Evolutionary conservation across 2,113 vertebrate genomes (phyloP).

Genomic region (Ceyx cyanopectus): DNA sequence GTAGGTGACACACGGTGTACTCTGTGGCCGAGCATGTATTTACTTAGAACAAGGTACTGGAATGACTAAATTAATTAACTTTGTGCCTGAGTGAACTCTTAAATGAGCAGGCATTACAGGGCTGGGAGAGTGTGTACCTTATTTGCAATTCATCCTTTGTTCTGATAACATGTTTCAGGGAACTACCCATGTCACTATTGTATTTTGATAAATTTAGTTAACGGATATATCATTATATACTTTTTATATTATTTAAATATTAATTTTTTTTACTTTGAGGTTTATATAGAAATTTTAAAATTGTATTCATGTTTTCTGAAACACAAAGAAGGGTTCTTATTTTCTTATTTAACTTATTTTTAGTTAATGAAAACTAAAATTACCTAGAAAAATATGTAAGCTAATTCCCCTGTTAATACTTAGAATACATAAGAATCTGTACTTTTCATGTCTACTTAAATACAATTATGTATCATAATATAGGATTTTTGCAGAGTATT

Average conservation of each 20-base stretch:
- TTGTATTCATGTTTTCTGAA: not conserved
- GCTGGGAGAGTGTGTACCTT: not conserved
- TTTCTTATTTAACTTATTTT: not conserved
- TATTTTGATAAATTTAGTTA: not conserved
- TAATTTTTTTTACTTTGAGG: not conserved
- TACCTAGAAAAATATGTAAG: not conserved
- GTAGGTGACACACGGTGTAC: accelerated
- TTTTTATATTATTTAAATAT: not conserved
- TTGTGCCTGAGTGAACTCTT: not conserved
- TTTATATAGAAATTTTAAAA: not conserved
- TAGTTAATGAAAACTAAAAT: not conserved
- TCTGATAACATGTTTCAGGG: not conserved
- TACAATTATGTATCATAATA: accelerated
- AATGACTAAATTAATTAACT: not conserved
- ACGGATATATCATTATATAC: not conserved
- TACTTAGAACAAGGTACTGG: not conserved
- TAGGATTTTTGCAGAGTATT: not conserved
- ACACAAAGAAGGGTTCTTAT: not conserved
- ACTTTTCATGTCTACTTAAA: not conserved
- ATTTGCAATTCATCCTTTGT: not conserved
- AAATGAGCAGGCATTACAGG: not conserved
- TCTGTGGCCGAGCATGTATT: not conserved
- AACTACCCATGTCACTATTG: not conserved
- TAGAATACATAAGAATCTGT: not conserved
- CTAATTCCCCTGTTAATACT: not conserved